phyloP scores from a whole-genome alignment of 2,797 vertebrate species.

The Propithecus deckenii region DNA sequence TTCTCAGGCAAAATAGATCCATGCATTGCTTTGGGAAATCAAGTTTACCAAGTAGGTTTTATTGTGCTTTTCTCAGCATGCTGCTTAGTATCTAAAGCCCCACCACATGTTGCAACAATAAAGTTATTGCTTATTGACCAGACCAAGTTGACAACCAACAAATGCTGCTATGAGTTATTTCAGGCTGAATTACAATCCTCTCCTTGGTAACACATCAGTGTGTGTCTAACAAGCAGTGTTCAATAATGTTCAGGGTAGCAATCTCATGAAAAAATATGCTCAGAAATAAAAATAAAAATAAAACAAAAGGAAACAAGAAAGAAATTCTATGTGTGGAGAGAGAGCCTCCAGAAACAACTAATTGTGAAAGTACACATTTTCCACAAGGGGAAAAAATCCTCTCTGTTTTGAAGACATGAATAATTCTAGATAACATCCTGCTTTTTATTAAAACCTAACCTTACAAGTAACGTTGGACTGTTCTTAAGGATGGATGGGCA shows the following conservation, averaged over 20 bases:
- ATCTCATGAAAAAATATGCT: neutral
- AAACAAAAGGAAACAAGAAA: neutral
- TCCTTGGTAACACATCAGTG: constrained; percentile 37
- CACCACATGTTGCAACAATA: constrained; percentile 76
- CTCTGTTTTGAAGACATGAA: neutral
- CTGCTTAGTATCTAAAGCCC: constrained; percentile 76
- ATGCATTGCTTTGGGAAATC: constrained; percentile 57
- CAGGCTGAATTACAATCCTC: constrained; percentile 57
- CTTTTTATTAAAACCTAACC: constrained; percentile 56
- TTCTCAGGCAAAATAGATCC: constrained; percentile 52
- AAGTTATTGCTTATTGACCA: constrained; percentile 75
- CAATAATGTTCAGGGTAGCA: neutral
- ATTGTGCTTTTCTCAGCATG: constrained; percentile 73
- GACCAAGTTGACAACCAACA: constrained; percentile 63
- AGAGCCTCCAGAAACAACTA: neutral
- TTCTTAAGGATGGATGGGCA: constrained; percentile 62
- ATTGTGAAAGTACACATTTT: constrained; percentile 8
- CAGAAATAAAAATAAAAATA: neutral
- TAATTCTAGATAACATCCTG: constrained; percentile 39
- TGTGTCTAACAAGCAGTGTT: constrained; percentile 10
- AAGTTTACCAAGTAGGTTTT: constrained; percentile 70
- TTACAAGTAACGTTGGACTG: constrained; percentile 22
- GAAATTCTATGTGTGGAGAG: neutral
- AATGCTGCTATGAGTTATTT: constrained; percentile 72
- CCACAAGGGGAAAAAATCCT: neutral